Percentiles rank a stretch among this genome's conserved stretches.
phyloP scores from a whole-genome alignment of 1,140 invertebrate species.

The Bombyx mandarina region DNA sequence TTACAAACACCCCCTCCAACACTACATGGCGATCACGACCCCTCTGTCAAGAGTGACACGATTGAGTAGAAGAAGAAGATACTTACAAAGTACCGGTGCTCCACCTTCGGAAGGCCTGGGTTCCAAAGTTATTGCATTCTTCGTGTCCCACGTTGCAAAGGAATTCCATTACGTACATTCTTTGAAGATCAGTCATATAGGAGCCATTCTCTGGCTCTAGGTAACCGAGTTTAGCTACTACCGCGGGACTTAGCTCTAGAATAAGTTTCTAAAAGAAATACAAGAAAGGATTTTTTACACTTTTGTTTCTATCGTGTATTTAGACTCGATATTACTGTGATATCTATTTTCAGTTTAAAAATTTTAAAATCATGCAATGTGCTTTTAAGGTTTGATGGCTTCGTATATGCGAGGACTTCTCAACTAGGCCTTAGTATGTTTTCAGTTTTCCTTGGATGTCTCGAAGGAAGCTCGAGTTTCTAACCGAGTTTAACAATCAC shows the following conservation, averaged over 20 bases:
- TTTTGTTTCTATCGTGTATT: background rate
- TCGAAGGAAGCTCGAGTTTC: no score
- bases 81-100: conserved; percentile 38
- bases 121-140: conserved; percentile 46
- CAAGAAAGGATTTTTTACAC: background rate
- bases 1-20: no score
- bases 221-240: conserved; percentile 39
- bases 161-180: conserved; percentile 57
- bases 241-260: conserved; percentile 26
- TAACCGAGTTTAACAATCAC: no score
- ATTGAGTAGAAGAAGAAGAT: no score
- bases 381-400: no score
- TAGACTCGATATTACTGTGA: background rate
- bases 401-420: no score
- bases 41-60: no score
- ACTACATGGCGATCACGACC: no score
- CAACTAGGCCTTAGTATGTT: no score
- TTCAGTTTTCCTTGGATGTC: no score
- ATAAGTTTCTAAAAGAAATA: conserved; percentile 30
- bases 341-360: no score
- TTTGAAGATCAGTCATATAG: conserved; percentile 47
- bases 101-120: conserved; percentile 43
- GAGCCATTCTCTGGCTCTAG: conserved; percentile 23
- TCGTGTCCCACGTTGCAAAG: conserved; percentile 58
- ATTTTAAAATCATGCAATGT: no score